Evolutionary conservation across 2,797 vertebrate genomes (phyloP).

Genomic region (Podarcis siculus): DNA sequence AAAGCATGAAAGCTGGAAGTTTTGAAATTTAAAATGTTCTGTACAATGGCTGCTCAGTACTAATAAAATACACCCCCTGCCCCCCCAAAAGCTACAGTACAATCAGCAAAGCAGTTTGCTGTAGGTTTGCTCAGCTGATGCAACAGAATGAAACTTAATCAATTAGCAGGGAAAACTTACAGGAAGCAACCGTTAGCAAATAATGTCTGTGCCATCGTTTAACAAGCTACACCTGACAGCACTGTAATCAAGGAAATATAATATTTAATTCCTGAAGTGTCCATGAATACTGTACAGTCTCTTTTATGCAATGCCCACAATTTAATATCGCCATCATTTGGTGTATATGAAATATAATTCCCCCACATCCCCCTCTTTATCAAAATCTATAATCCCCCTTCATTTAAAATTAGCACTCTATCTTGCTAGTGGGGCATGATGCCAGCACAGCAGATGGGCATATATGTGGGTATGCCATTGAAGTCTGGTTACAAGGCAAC

Average conservation of each 20-base stretch:
- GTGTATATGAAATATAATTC: slow-evolving; percentile 44
- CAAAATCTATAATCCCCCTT: slow-evolving; percentile 51
- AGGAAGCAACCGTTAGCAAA: slow-evolving; percentile 43
- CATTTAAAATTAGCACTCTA: slow-evolving; percentile 3
- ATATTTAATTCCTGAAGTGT: not conserved
- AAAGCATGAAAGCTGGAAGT: not conserved
- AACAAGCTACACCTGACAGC: not conserved
- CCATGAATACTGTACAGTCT: not conserved
- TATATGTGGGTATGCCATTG: slow-evolving; percentile 2
- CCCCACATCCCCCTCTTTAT: slow-evolving; percentile 55
- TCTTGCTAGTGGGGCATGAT: slow-evolving; percentile 34
- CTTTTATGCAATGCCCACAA: slow-evolving; percentile 12
- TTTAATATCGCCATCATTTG: slow-evolving; percentile 32
- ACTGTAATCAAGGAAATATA: not conserved
- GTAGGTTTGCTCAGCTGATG: not conserved
- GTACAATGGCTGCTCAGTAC: not conserved
- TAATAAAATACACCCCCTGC: not conserved
- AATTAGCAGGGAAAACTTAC: slow-evolving; percentile 27
- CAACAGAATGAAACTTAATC: not conserved
- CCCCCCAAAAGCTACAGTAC: not conserved
- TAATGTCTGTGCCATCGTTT: not conserved
- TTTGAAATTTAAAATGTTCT: not conserved
- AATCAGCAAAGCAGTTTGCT: not conserved
- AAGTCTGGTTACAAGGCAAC: slow-evolving; percentile 11
- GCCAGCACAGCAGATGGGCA: slow-evolving; percentile 31